Evolutionary conservation across 2,797 vertebrate species (phyloP).

Genomic region (Carcharodon carcharias): DNA sequence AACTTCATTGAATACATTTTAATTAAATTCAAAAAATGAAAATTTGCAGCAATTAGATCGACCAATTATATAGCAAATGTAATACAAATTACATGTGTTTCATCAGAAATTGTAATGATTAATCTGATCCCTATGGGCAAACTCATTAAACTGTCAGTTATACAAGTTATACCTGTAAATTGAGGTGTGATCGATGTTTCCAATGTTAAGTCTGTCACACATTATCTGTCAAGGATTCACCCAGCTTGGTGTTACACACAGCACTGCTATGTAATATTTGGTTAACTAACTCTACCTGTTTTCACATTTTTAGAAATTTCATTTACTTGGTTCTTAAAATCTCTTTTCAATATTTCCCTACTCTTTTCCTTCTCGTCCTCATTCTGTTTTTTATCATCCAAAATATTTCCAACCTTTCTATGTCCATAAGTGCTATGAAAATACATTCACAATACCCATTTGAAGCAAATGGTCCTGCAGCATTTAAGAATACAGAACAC

Average conservation of each 20-base stretch:
- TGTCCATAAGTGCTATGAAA: background rate
- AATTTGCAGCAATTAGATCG: background rate
- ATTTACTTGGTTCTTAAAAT: background rate
- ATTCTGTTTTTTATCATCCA: background rate
- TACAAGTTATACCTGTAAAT: background rate
- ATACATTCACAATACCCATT: background rate
- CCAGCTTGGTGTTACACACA: background rate
- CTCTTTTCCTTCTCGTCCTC: background rate
- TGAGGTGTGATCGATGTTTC: background rate
- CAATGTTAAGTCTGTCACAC: background rate
- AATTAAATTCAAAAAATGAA: background rate
- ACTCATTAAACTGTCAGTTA: background rate
- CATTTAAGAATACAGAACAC: background rate
- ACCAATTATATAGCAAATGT: background rate
- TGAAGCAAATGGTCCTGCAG: background rate
- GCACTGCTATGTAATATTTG: background rate
- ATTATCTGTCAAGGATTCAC: background rate
- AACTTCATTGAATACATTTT: background rate
- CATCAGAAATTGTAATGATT: background rate
- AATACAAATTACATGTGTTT: background rate
- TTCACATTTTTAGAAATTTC: background rate
- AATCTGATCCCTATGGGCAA: background rate
- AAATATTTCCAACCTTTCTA: background rate
- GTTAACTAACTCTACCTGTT: background rate
- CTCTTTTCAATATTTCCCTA: background rate